Evolutionary conservation across 2,888 invertebrate genomes (phyloP).

Genomic region (Diploptera punctata): DNA sequence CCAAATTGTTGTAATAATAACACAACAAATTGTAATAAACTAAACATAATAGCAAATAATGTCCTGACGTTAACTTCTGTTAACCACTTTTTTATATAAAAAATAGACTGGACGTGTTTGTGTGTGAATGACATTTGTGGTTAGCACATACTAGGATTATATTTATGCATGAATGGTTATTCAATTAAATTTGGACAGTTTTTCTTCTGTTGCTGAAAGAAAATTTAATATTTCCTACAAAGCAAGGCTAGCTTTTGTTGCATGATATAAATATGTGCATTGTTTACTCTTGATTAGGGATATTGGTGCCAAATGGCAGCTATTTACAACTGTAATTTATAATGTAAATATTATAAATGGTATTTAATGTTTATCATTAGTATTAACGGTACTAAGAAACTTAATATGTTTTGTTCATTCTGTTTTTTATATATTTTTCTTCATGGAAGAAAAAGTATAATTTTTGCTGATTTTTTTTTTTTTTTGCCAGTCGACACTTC

Average conservation of each 20-base stretch:
- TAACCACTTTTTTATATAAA: not conserved
- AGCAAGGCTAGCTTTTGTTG: not conserved
- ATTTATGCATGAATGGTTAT: not conserved
- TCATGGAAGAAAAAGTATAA: no score
- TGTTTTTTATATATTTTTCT: not conserved
- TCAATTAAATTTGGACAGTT: not conserved
- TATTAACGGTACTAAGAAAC: constrained; percentile 31
- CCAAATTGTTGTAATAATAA: not conserved
- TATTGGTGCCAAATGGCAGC: constrained; percentile 30
- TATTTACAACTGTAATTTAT: constrained; percentile 5
- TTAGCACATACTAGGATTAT: not conserved
- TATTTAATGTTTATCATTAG: constrained; percentile 12
- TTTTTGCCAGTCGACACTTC: not conserved
- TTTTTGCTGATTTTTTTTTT: not conserved
- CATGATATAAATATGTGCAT: not conserved
- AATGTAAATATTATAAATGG: constrained; percentile 21
- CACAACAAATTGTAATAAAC: no score
- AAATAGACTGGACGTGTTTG: not conserved
- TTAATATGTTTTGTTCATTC: constrained; percentile 15
- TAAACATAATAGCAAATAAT: no score
- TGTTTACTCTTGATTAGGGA: constrained; percentile 2
- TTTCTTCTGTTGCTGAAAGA: not conserved
- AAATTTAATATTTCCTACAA: not conserved
- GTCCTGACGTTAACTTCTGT: no score
- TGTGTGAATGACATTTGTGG: not conserved